Evolutionary conservation across 1,140 invertebrate genomes (phyloP).

Genomic region (Lerema accius): DNA sequence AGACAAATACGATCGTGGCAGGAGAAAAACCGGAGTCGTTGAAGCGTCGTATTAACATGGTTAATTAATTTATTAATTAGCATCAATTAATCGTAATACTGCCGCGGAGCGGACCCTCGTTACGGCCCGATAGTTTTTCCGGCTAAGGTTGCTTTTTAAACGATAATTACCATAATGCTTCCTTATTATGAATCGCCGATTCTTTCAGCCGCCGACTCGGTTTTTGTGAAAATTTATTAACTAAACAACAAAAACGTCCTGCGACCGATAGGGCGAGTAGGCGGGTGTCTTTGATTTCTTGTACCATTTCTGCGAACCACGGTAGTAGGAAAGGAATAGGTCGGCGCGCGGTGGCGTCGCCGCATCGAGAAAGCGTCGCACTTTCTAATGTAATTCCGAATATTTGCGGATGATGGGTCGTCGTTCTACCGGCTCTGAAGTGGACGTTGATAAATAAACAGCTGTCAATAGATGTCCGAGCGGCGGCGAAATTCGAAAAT

Average conservation of each 20-base stretch:
- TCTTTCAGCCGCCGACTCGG: constrained; percentile 46
- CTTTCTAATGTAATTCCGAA: constrained; percentile 58
- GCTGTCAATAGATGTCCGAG: constrained; percentile 62
- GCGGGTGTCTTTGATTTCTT: constrained; percentile 50
- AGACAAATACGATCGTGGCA: constrained; percentile 55
- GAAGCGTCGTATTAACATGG: constrained; percentile 70
- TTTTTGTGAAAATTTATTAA: constrained; percentile 48
- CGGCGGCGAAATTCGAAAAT: constrained; percentile 61
- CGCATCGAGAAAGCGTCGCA: constrained; percentile 31
- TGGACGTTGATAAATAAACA: constrained; percentile 72
- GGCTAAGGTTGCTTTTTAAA: constrained; percentile 55
- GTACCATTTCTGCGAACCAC: constrained; percentile 38
- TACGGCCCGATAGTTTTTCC: constrained; percentile 63
- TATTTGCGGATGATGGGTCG: constrained; percentile 56
- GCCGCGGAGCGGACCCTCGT: constrained; percentile 49
- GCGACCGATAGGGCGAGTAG: constrained; percentile 44
- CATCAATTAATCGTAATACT: constrained; percentile 72
- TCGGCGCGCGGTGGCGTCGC: no score
- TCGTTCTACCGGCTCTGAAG: constrained; percentile 33
- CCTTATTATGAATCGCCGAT: constrained; percentile 47
- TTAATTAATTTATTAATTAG: constrained; percentile 80
- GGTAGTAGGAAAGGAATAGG: constrained; percentile 10
- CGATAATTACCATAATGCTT: constrained; percentile 49
- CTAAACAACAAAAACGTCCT: constrained; percentile 39
- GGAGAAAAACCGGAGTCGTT: constrained; percentile 63